Conservation (phyloP, 2,113 vertebrate genomes). For the Chaetura pelagica region DNA sequence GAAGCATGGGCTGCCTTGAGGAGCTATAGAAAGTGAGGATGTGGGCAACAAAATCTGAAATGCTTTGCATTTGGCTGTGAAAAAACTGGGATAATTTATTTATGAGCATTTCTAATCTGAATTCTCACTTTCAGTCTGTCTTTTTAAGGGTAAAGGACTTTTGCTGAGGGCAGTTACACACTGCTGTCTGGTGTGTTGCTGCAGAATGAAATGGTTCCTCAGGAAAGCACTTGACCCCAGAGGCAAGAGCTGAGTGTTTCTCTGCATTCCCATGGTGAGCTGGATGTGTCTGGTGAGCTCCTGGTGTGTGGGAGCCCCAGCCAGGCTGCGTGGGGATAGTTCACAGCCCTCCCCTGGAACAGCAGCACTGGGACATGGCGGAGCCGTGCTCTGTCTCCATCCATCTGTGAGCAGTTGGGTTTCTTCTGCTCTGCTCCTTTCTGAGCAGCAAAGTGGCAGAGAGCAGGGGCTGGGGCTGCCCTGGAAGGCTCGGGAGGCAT, state of each 20-base stretch:
- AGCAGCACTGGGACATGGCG: neutral
- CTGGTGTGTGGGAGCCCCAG: neutral
- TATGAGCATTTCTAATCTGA: neutral
- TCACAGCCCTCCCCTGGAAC: fast-evolving
- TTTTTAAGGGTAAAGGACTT: neutral
- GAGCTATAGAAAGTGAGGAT: neutral
- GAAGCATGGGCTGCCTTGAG: neutral
- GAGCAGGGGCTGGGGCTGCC: neutral
- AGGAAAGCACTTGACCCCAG: neutral
- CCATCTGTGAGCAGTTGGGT: fast-evolving
- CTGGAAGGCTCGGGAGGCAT: fast-evolving
- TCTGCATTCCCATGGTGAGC: neutral
- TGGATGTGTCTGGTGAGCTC: neutral
- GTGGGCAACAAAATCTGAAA: neutral
- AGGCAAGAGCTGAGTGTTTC: neutral
- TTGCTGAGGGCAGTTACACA: fast-evolving
- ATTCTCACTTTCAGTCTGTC: neutral
- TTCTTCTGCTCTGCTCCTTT: neutral
- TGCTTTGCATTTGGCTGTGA: neutral
- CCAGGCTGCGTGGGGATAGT: neutral
- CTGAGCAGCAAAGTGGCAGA: neutral
- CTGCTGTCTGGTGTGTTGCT: neutral
- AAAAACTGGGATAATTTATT: neutral
- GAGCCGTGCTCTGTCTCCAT: neutral
- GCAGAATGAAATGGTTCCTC: neutral